Evolutionary conservation across 1,140 invertebrate genomes (phyloP).

Genomic region (Ceratosolen fusciceps): DNA sequence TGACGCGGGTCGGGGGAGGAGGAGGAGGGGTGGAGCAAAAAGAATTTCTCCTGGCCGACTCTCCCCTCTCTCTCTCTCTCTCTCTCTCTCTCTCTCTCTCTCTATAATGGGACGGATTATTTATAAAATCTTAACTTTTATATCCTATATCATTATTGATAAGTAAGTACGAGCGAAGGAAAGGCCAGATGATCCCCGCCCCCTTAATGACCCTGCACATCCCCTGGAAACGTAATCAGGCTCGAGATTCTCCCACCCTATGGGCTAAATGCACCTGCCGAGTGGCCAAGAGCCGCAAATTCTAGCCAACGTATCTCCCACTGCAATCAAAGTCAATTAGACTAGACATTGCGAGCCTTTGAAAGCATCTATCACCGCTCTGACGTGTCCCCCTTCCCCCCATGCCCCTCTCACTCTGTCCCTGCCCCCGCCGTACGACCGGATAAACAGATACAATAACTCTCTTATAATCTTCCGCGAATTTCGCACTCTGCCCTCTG

Average conservation of each 20-base stretch:
- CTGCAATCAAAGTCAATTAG: constrained; percentile 18
- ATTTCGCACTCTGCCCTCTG: neutral
- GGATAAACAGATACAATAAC: neutral
- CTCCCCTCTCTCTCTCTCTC: no score
- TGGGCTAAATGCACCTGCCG: neutral
- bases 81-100: no score
- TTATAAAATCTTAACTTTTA: constrained; percentile 10
- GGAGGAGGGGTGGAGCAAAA: neutral
- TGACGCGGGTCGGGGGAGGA: no score
- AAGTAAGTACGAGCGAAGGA: neutral
- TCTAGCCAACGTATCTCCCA: neutral
- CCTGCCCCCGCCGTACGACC: neutral
- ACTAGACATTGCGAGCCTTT: neutral
- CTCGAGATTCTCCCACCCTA: neutral
- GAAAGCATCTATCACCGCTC: neutral
- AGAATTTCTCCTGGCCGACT: neutral
- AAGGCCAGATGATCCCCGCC: constrained; percentile 1
- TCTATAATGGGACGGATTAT: neutral
- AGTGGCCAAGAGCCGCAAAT: neutral
- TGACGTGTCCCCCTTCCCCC: neutral
- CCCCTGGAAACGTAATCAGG: constrained; percentile 9
- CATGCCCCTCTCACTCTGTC: neutral
- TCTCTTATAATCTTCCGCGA: neutral
- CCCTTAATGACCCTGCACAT: constrained; percentile 6
- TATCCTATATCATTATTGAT: constrained; percentile 18